These are phyloP conservation scores for Thaumatotibia leucotreta DNA, from an alignment of 1,140 invertebrate species.

Conservation along the genomic window DNA sequence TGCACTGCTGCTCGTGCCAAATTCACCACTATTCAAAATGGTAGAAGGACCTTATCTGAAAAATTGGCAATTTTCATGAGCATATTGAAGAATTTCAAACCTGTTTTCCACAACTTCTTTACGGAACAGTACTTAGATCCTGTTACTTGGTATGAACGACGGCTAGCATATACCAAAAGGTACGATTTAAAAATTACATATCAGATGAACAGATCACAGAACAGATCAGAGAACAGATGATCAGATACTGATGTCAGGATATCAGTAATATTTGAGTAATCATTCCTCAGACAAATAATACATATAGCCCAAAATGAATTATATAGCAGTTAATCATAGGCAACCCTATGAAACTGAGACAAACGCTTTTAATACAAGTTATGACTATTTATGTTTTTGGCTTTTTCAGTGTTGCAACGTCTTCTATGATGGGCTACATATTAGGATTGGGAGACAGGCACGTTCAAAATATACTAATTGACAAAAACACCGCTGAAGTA, in stretches of 20 bases:
- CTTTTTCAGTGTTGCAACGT: constrained; percentile 84
- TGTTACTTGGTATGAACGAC: constrained; percentile 90
- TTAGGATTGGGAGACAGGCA: constrained; percentile 95
- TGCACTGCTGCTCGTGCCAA: constrained; percentile 44
- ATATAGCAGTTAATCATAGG: no score
- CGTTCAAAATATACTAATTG: constrained; percentile 93
- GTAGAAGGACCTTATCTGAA: constrained; percentile 40
- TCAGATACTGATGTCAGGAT: no score
- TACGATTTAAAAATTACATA: constrained; percentile 34
- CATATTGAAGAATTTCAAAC: constrained; percentile 86
- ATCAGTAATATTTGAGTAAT: no score
- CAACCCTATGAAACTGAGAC: no score
- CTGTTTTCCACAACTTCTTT: constrained; percentile 95
- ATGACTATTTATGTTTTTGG: constrained; percentile 20
- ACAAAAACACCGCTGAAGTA: constrained; percentile 91
- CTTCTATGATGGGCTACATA: constrained; percentile 95
- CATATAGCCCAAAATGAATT: no score
- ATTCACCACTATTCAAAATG: constrained; percentile 36
- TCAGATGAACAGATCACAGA: constrained; percentile 84
- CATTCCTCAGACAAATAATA: no score
- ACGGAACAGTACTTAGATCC: constrained; percentile 90
- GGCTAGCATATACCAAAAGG: constrained; percentile 89
- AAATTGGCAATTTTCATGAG: constrained; percentile 81
- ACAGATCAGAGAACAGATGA: constrained; percentile 86
- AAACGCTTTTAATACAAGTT: no score